Evolutionary conservation across 2,113 vertebrate genomes (phyloP).

Genomic region (Poicephalus meyeri): DNA sequence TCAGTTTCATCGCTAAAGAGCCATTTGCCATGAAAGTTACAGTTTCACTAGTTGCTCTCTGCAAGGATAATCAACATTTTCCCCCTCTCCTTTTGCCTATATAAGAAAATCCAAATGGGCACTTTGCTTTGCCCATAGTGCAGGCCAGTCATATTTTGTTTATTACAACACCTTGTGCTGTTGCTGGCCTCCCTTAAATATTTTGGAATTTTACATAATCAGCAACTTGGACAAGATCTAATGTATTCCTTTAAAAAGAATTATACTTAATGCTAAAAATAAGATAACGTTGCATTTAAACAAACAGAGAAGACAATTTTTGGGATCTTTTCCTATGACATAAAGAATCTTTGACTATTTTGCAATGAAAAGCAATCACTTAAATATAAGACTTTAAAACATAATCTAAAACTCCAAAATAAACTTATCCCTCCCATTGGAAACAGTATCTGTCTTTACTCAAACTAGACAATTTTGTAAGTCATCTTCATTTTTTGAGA

Average conservation of each 20-base stretch:
- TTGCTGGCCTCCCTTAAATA: neutral
- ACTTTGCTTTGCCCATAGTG: neutral
- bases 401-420: constrained; percentile 24
- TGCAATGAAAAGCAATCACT: neutral
- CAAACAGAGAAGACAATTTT: neutral
- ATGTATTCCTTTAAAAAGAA: neutral
- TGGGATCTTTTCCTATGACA: neutral
- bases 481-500: constrained; percentile 2
- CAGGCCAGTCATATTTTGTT: neutral
- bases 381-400: neutral
- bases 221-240: neutral
- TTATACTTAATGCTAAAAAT: constrained; percentile 7
- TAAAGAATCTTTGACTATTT: neutral
- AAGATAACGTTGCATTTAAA: neutral
- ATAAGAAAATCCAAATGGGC: neutral
- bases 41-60: neutral
- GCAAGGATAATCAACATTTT: neutral
- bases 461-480: constrained; percentile 7
- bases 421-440: neutral
- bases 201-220: neutral
- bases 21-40: neutral
- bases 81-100: neutral
- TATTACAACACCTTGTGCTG: neutral
- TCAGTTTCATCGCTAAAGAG: neutral
- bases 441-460: neutral